Evolutionary conservation across 1,140 invertebrate genomes (phyloP), one percentile per base, ranked within the genome.

Genomic region (Papilio xuthus): DNA sequence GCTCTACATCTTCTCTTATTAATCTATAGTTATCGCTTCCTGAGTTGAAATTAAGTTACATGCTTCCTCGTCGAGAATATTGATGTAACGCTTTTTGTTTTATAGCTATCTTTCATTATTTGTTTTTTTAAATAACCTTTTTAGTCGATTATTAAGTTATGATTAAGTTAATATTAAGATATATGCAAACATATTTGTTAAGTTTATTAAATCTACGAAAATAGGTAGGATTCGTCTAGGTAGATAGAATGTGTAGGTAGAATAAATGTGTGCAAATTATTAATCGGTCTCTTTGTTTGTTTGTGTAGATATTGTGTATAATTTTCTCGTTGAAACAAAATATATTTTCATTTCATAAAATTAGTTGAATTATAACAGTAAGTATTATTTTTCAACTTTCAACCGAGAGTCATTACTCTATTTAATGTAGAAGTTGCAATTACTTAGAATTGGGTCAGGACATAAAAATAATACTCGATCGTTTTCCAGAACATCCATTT

Each of bases 21-120:
- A 71, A 71, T 71, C 28, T 44, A 37, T 26, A n/a, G 69, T 41
- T 70, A 71, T 42, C 32, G 69, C 56, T 60, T 60, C 23, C 12
- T 26, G 56, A 13, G 23, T 60, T 60, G 10, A 28, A 60, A 60
- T 60, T 23, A 60, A 60, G 56, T 60, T 60, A 60, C 50, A 28
- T 60, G 56, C 12, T 12, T 20, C 20, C 23, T 26, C n/a, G 8
- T 20, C 6, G 56, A 26, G 56, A 26, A 60, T 60, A 3, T 26
- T 60, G 20, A 60, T 8, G 20, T 23, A 26, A 60, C 2, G 6
- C 18, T 56, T 56, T 56, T 56, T 20, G 20, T 60, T 60, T 26
- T 60, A 60, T 60, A 26, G 56, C 56, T 26, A 60, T 60, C 10
- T 20, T 10, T 53, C 20, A 53, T 53, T 60, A n/a, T 3, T n/a